Evolutionary conservation across 2,888 invertebrate species (phyloP).

Genomic region (Gnatocerus cornutus): DNA sequence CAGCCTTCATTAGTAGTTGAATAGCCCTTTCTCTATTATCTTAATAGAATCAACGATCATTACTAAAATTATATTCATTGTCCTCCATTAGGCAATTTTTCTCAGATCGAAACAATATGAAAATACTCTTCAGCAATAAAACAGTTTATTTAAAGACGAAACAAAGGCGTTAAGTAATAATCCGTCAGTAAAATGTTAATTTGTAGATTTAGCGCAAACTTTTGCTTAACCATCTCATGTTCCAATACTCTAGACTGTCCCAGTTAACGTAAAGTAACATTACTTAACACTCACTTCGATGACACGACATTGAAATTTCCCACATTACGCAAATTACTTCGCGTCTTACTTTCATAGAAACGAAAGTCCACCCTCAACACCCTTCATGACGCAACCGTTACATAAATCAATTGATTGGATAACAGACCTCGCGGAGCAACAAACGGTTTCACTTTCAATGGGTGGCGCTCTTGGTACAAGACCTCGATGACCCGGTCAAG

Average conservation of each 20-base stretch:
- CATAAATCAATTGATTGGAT: constrained; percentile 25
- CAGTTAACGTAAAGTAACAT: constrained; percentile 9
- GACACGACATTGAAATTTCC: constrained; percentile 20
- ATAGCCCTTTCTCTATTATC: constrained; percentile 9
- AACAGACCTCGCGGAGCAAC: constrained; percentile 16
- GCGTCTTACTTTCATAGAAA: not conserved
- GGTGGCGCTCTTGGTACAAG: constrained; percentile 18
- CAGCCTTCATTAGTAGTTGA: constrained; percentile 6
- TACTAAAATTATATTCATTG: constrained; percentile 2
- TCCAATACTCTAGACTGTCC: constrained; percentile 31
- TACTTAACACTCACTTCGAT: constrained; percentile 12
- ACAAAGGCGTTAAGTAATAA: constrained; percentile 21
- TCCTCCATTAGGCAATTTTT: not conserved
- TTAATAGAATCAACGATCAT: not conserved
- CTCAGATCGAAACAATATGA: constrained; percentile 7
- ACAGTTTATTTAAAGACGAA: constrained; percentile 10
- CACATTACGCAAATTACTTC: constrained; percentile 2
- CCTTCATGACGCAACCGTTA: constrained; percentile 10
- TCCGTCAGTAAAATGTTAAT: constrained; percentile 2
- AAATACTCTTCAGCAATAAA: constrained; percentile 12
- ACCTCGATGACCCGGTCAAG: constrained; percentile 47
- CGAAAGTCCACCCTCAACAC: not conserved
- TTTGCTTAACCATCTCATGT: constrained; percentile 30
- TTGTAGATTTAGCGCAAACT: constrained; percentile 29
- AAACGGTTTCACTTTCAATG: constrained; percentile 48